A percentile compares a stretch with the other conserved stretches of the same genome.
These are phyloP conservation scores for Drosophila serrata DNA, from an alignment of 1,140 invertebrate genomes.

Conservation along the genomic window DNA sequence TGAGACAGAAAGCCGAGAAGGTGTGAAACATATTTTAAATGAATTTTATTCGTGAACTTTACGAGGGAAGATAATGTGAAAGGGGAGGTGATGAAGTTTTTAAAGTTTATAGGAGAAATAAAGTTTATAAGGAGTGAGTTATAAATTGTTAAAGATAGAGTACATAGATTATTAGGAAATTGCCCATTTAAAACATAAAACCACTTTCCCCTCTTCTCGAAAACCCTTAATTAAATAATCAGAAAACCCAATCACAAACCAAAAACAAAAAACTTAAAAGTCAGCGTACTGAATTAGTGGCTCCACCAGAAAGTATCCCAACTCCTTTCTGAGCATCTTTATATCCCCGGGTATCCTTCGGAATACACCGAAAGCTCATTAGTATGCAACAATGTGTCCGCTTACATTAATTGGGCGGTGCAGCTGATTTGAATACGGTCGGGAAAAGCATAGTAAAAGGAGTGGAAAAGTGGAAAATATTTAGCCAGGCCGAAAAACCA, in stretches of 20 bases:
- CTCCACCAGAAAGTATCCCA: background rate
- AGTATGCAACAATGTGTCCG: conserved; percentile 80
- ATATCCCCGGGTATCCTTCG: conserved; percentile 6
- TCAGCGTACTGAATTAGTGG: conserved; percentile 13
- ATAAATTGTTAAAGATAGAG: background rate
- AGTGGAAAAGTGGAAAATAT: conserved; percentile 48
- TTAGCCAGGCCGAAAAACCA: conserved; percentile 36
- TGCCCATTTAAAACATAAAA: background rate
- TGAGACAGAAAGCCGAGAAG: background rate
- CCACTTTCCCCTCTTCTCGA: background rate
- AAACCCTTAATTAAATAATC: conserved; percentile 30
- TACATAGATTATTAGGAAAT: background rate
- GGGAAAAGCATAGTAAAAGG: conserved; percentile 6
- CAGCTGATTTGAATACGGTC: conserved; percentile 81
- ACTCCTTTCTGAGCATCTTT: conserved; percentile 27
- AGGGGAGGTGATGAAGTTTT: background rate
- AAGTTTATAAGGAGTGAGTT: background rate
- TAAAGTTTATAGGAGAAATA: background rate
- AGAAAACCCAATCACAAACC: conserved; percentile 27
- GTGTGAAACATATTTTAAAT: conserved; percentile 19
- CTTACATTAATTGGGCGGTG: conserved; percentile 84
- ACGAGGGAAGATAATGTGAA: background rate
- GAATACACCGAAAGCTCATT: conserved; percentile 55
- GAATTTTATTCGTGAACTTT: conserved; percentile 10
- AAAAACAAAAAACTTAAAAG: conserved; percentile 15